Conservation (phyloP, 1,140 invertebrate genomes). For the Bombus vancouverensis region DNA sequence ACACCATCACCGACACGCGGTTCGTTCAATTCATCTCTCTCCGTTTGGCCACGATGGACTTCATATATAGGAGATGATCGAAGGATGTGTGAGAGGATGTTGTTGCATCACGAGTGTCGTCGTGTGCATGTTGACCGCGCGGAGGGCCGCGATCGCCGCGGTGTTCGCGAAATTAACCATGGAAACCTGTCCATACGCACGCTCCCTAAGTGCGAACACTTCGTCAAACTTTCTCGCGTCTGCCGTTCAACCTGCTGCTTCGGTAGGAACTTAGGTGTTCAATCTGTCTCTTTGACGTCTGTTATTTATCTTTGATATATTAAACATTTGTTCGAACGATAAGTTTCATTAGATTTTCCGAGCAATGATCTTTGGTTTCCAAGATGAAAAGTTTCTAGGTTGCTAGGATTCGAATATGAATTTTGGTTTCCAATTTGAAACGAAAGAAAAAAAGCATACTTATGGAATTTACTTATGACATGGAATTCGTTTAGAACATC, state of each 20-base stretch:
- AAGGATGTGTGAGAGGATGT: neutral
- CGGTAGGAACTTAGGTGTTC: too few relatives aligned
- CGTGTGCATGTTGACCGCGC: neutral
- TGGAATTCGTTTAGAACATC: too few relatives aligned
- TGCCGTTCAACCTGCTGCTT: neutral
- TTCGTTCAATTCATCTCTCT: neutral
- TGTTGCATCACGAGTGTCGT: neutral
- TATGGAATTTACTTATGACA: too few relatives aligned
- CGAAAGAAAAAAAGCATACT: neutral
- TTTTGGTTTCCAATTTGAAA: neutral
- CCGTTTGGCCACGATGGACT: neutral
- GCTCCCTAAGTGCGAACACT: slow-evolving; percentile 6
- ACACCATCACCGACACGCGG: slow-evolving; percentile 10
- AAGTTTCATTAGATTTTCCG: neutral
- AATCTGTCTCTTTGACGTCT: too few relatives aligned
- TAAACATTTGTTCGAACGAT: too few relatives aligned
- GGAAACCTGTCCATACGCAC: neutral
- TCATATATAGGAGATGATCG: neutral
- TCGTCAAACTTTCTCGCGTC: neutral
- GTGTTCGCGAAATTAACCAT: slow-evolving; percentile 23
- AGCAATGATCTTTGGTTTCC: too few relatives aligned
- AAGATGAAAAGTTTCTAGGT: neutral
- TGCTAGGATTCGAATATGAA: neutral
- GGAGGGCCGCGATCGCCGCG: neutral
- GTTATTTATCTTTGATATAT: too few relatives aligned